Evolutionary conservation across 2,113 vertebrate genomes (phyloP), one percentile per base, ranked within the genome.

Genomic region (Smithornis capensis): DNA sequence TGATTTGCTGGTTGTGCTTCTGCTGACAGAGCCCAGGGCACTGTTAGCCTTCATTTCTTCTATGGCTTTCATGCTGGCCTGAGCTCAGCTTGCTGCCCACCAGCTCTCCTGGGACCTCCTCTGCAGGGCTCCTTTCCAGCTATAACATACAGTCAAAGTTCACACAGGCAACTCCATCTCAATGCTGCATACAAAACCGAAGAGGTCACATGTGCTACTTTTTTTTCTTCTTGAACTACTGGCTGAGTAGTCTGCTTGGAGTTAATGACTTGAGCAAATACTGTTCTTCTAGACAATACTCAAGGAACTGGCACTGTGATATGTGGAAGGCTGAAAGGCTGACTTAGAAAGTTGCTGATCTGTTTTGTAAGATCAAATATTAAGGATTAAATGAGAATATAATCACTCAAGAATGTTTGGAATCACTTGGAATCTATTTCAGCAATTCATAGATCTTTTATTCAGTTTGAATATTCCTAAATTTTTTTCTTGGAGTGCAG

Each of bases 151-250:
- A 59, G 21, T 6, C 50, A 45, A n/a, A 71, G 35, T 38, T 18
- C 79, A 71, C 42, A 31, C 22, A 13, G 52, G 16, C 8, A 79
- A 68, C 70, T 38, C 21, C 0, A 0, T 18, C 24, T 8, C 24
- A 18, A 3, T 7, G 14, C 23, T 82, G 44, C 67, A 31, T 27
- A 45, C 14, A 56, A 44, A 70, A 10, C 11, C 68, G 74, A 93
- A 56, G 35, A 59, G 19, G 33, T 27, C 53, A 65, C 0, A 0
- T 1, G 0, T 42, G 16, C 16, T 35, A 4, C 40, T 74, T 68
- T 15, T 59, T n/a, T 47, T 81, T 25, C 35, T 87, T 63, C 40
- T 27, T 44, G 68, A 84, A 14, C 14, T 70, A 38, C 13, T 50
- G 52, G 23, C 45, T 71, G 28, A 77, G 6, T 44, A 68, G 17